phyloP scores from a whole-genome alignment of 2,888 invertebrate species.

The Nemoura dubitans region DNA sequence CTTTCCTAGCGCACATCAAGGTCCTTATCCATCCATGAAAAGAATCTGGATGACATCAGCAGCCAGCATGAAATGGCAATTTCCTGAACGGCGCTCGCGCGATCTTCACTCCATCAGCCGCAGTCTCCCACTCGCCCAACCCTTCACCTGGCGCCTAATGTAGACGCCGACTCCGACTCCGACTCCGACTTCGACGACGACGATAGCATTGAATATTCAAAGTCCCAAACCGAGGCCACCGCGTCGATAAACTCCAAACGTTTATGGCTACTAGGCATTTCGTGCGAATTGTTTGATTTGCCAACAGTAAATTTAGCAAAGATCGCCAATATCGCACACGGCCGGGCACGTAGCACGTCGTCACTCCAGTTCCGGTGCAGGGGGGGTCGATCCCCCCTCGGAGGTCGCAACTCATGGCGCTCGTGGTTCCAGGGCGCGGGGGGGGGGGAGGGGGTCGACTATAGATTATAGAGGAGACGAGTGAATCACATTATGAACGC shows the following conservation, averaged over 20 bases:
- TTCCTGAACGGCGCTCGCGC: neutral
- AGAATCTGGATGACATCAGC: neutral
- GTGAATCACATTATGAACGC: neutral
- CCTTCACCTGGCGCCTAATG: neutral
- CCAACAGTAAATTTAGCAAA: slow-evolving; percentile 8
- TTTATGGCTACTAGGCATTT: neutral
- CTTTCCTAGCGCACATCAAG: neutral
- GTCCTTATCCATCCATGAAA: neutral
- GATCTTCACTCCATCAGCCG: neutral
- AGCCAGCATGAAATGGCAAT: slow-evolving; percentile 26
- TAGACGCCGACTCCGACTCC: neutral
- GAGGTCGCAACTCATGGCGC: neutral
- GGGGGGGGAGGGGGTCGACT: too few species aligned
- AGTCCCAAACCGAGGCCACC: neutral
- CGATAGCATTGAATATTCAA: slow-evolving; percentile 27
- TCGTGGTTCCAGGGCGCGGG: too few species aligned
- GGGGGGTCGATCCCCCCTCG: neutral
- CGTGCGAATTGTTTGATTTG: slow-evolving; percentile 34
- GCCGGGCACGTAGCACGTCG: neutral
- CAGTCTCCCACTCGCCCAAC: too few species aligned
- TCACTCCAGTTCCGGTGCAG: neutral
- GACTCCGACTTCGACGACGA: neutral
- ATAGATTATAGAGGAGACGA: too few species aligned
- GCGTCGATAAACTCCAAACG: slow-evolving; percentile 21
- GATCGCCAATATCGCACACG: neutral